Percentiles rank a stretch among this genome's conserved stretches.
Evolutionary conservation across 2,797 vertebrate species (phyloP).

Genomic region (Apogon talboti): DNA sequence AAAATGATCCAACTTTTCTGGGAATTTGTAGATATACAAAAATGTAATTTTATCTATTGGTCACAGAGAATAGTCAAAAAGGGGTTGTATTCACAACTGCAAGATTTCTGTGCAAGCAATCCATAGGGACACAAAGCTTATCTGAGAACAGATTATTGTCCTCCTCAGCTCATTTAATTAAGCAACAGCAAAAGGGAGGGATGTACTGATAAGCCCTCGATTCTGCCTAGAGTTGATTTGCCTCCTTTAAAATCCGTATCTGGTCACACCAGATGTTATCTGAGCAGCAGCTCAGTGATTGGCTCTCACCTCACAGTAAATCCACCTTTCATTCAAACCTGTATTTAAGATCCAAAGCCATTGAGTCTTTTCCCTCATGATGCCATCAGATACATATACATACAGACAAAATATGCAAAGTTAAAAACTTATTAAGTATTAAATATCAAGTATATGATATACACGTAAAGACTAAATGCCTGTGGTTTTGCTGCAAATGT

Average conservation of each 20-base stretch:
- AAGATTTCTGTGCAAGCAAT: conserved; percentile 15
- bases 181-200: conserved; percentile 11
- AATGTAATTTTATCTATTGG: background rate
- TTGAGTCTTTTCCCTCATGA: too few species aligned
- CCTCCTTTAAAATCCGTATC: background rate
- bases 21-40: background rate
- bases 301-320: background rate
- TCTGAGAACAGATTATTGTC: conserved; percentile 34
- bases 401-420: too few species aligned
- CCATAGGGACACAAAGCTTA: conserved; percentile 3
- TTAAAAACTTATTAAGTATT: too few species aligned
- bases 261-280: conserved; percentile 6
- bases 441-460: too few species aligned
- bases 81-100: background rate
- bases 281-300: conserved; percentile 1
- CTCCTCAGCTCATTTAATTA: conserved; percentile 41
- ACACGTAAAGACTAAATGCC: too few species aligned
- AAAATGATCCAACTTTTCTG: too few species aligned
- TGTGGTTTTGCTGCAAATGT: too few species aligned
- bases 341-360: too few species aligned
- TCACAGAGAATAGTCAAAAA: conserved; percentile 17
- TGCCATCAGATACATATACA: too few species aligned
- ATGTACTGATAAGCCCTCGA: conserved; percentile 11
- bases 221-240: background rate
- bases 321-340: background rate